Percentiles rank a stretch among this genome's conserved stretches.
These are phyloP conservation scores for Thyatira batis DNA, from an alignment of 2,888 invertebrate species.

Conservation along the genomic window DNA sequence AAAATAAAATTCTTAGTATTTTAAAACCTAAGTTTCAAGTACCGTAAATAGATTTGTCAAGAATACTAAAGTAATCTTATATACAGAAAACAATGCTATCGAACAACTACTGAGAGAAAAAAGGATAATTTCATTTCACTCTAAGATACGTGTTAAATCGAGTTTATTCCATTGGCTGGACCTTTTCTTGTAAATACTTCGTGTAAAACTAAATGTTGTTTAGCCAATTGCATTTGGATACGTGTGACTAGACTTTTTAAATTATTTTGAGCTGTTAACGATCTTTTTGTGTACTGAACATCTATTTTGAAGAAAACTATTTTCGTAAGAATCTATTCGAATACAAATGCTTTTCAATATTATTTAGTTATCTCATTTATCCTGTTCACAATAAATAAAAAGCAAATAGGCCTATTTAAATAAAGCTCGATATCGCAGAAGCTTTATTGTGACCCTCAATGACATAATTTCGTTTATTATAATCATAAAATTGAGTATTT, in stretches of 20 bases:
- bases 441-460: background rate
- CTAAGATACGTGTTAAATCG: slow-evolving; percentile 21
- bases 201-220: slow-evolving; percentile 21
- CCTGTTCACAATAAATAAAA: background rate
- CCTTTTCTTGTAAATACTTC: slow-evolving; percentile 16
- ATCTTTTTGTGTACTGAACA: slow-evolving; percentile 9
- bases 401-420: background rate
- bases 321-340: background rate
- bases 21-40: too few species aligned
- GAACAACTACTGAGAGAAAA: background rate
- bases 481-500: background rate
- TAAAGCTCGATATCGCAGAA: background rate
- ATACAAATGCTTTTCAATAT: background rate
- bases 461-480: slow-evolving; percentile 1
- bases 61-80: too few species aligned
- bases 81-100: too few species aligned
- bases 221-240: slow-evolving; percentile 13
- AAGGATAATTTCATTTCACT: background rate
- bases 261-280: slow-evolving; percentile 18
- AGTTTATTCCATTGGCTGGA: slow-evolving; percentile 24
- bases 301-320: background rate
- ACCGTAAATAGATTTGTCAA: too few species aligned
- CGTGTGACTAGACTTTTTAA: slow-evolving; percentile 12
- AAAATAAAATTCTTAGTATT: too few species aligned
- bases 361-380: background rate